These are phyloP conservation scores for Orthonyx spaldingii DNA, from an alignment of 2,113 vertebrate genomes.

Conservation along the genomic window DNA sequence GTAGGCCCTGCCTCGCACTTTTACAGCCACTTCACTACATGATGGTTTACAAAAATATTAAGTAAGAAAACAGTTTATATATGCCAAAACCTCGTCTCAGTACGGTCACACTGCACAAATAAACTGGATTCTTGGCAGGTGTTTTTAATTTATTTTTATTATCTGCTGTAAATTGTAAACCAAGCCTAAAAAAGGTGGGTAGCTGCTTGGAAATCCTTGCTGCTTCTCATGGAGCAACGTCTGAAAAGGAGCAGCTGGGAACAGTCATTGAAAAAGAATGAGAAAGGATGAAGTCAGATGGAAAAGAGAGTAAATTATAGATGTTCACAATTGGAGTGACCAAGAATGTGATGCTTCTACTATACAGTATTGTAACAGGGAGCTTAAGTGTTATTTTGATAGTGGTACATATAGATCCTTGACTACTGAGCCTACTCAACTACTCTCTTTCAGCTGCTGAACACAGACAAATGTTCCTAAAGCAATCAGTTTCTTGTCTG, in stretches of 20 bases:
- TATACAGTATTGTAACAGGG: rapidly evolving
- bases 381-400: neutral
- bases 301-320: neutral
- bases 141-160: neutral
- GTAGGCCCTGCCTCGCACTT: neutral
- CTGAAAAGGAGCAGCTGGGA: neutral
- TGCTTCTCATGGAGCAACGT: neutral
- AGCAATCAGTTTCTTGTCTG: neutral
- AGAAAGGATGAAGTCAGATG: neutral
- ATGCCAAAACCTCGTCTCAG: neutral
- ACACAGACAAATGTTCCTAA: neutral
- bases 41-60: rapidly evolving
- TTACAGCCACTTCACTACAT: neutral
- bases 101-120: neutral
- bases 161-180: neutral
- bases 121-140: neutral
- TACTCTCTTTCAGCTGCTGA: neutral
- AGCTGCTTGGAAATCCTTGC: neutral
- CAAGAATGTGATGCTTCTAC: neutral
- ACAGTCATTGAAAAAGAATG: neutral
- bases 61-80: neutral
- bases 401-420: neutral
- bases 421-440: neutral
- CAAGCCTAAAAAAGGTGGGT: neutral
- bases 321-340: neutral